Evolutionary conservation across 1,140 invertebrate genomes (phyloP), one percentile per base, ranked within the genome.

Genomic region (Holotrichia oblita): DNA sequence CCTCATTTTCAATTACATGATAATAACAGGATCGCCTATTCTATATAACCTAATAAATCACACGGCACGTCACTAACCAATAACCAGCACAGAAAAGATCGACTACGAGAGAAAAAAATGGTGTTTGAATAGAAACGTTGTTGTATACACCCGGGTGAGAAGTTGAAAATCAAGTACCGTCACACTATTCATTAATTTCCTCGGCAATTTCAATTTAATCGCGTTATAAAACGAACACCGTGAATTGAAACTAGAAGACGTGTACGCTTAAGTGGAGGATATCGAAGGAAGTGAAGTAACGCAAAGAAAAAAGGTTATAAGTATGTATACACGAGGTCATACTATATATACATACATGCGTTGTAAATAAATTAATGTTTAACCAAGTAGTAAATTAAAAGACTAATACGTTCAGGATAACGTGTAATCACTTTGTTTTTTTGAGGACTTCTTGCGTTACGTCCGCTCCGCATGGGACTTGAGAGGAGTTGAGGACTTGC

Each of bases 101-200:
- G n/a, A 48, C 8, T 14, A 14, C 44, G 8, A 48, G 0, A 3
- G 2, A n/a, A n/a, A n/a, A n/a, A n/a, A n/a, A n/a, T n/a, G n/a
- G n/a, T n/a, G n/a, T n/a, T n/a, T 48, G 44, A 48, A 48, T 48
- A 9, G 12, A 48, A n/a, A 10, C 7, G 12, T 42, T 12, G 44
- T n/a, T 4, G 12, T 48, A 12, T n/a, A n/a, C n/a, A n/a, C n/a
- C n/a, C 44, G 7, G 44, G 12, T 48, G 44, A 48, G 44, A 48
- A 48, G 12, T n/a, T 14, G 44, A 48, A 48, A 48, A 48, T 48
- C 44, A 48, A 48, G 8, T 48, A 48, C 44, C 44, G 44, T 48
- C 44, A 48, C 44, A 48, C 44, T 48, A 48, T 48, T 48, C 44
- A 48, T 48, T 48, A 48, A 48, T 48, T 48, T 48, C 44, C n/a